Base-by-base conservation (phyloP, 2,888 invertebrate genomes). In the Latrodectus elegans region DNA sequence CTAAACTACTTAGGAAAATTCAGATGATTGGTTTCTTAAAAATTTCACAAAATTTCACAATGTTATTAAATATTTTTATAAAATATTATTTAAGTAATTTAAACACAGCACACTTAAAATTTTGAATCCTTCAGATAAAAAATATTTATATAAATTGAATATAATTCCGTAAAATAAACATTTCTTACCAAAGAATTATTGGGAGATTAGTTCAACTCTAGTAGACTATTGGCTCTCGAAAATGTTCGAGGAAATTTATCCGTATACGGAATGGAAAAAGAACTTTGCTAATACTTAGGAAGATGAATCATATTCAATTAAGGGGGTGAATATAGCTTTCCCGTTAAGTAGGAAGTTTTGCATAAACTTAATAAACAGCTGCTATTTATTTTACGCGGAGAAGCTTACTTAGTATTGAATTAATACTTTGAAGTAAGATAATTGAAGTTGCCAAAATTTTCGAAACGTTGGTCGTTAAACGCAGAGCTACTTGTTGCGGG, bases 231-330 rank as follows among this genome's bases (percentile, higher is more conserved):
- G 55, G 12, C 15, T 55, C 22, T 55, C 11, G 22, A 15, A 15
- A 55, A 55, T 55, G 11, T 15, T 55, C 55, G 2, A 67, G 67
- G 11, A 17, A 67, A 67, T n/a, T 67, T n/a, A 17, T 11, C 67
- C 9, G 11, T 67, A 67, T 17, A n/a, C 67, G 11, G 15, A 17
- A 67, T 11, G n/a, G 22, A 55, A 68, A 82, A 81, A 81, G 68
- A 72, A 71, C 17, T 15, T 12, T 15, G 60, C 52, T 70, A 80
- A 72, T 72, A 17, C n/a, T n/a, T 38, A 60, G 15, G 53, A 10
- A 73, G 38, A 75, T 68, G 68, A 76, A 65, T 65, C 76, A 68
- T 70, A 78, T 78, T 53, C 68, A 78, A 78, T 78, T 68, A 78
- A 49, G 22, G 22, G 38, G 22, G 55, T 6, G 55, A 55, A 55